These are phyloP conservation scores for Prochilodus magdalenae DNA, from an alignment of 2,113 vertebrate species.

Conservation along the genomic window DNA sequence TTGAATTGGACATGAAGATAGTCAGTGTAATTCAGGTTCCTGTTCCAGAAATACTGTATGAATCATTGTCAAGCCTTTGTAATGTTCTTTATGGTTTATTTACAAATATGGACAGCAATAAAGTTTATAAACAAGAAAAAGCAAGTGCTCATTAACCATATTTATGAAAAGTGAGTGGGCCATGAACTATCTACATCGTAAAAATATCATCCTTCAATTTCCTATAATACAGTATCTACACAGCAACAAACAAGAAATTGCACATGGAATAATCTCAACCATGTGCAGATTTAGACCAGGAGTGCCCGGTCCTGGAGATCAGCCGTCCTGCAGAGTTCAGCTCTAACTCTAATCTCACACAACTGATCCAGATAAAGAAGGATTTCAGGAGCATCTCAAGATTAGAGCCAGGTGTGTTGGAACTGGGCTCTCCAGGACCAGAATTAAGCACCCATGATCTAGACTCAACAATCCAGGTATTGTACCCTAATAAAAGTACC, in stretches of 20 bases:
- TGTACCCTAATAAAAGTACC: constrained; percentile 16
- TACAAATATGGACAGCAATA: constrained; percentile 64
- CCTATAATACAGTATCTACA: constrained; percentile 82
- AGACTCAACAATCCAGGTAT: constrained; percentile 11
- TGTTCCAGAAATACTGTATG: not conserved
- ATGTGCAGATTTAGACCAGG: constrained; percentile 45
- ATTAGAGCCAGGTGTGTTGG: too few species aligned
- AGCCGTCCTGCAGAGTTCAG: too few species aligned
- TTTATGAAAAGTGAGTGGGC: constrained; percentile 56
- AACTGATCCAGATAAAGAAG: too few species aligned
- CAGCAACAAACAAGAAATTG: constrained; percentile 32
- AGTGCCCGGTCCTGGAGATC: too few species aligned
- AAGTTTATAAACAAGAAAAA: not conserved
- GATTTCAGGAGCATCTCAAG: too few species aligned
- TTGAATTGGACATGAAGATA: not conserved
- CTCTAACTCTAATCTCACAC: too few species aligned
- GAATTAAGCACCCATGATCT: not conserved
- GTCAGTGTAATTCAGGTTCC: not conserved
- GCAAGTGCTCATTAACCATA: constrained; percentile 52
- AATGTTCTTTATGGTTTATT: constrained; percentile 70
- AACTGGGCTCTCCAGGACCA: too few species aligned
- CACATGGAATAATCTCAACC: not conserved
- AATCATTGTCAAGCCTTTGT: not conserved
- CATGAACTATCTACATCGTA: constrained; percentile 71
- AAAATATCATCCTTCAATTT: constrained; percentile 76